A percentile compares a stretch with the other conserved stretches of the same genome.
These are phyloP conservation scores for Chrysolina haemoptera DNA, from an alignment of 2,888 invertebrate species.

Conservation along the genomic window DNA sequence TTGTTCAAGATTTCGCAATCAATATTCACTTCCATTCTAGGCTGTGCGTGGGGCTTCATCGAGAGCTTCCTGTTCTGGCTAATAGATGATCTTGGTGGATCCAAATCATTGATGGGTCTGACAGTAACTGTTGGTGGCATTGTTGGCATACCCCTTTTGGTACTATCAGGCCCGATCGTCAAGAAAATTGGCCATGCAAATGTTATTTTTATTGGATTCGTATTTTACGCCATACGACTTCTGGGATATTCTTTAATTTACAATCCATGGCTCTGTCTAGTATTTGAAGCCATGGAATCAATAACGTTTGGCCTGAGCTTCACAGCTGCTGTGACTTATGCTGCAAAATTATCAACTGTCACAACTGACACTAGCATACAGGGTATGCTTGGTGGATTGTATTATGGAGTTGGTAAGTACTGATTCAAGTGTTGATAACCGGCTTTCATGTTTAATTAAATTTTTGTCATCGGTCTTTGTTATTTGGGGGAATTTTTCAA, in stretches of 20 bases:
- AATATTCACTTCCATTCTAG: constrained; percentile 67
- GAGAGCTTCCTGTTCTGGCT: constrained; percentile 88
- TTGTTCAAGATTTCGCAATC: no score
- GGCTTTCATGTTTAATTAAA: neutral
- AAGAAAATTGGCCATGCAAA: constrained; percentile 82
- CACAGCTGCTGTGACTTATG: constrained; percentile 85
- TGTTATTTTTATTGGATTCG: constrained; percentile 82
- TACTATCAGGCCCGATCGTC: constrained; percentile 84
- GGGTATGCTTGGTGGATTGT: constrained; percentile 84
- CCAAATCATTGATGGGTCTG: constrained; percentile 84
- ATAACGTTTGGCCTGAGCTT: constrained; percentile 83
- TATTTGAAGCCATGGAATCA: constrained; percentile 85
- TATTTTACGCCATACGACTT: constrained; percentile 82
- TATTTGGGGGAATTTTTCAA: no score
- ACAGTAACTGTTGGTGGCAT: constrained; percentile 85
- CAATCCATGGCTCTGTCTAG: constrained; percentile 82
- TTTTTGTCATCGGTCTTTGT: neutral
- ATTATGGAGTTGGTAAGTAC: constrained; percentile 81
- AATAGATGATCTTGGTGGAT: constrained; percentile 83
- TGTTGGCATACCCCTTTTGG: constrained; percentile 82
- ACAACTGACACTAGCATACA: constrained; percentile 84
- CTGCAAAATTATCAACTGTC: constrained; percentile 80
- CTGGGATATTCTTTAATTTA: constrained; percentile 83
- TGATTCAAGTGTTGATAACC: constrained; percentile 3
- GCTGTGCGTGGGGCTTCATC: constrained; percentile 87